Evolutionary conservation across 2,888 invertebrate genomes (phyloP).

Genomic region (Drosophila rellima): DNA sequence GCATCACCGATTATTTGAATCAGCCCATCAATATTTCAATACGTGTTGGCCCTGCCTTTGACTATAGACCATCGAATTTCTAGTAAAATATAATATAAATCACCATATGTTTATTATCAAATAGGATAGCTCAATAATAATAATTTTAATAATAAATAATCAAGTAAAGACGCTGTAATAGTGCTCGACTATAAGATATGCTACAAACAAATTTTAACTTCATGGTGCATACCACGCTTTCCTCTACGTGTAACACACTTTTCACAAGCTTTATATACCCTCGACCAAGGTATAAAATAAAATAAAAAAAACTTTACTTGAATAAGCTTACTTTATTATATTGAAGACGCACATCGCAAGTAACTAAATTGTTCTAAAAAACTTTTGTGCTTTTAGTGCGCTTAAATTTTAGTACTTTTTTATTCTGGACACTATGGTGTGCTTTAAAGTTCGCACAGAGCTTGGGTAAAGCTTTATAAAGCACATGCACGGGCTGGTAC

Average conservation of each 20-base stretch:
- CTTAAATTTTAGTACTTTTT: background rate
- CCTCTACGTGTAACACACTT: background rate
- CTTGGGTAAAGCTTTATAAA: conserved; percentile 23
- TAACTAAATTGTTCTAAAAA: conserved; percentile 5
- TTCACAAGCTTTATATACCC: background rate
- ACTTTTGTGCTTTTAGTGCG: background rate
- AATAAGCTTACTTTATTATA: background rate
- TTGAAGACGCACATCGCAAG: background rate
- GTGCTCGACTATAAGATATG: too few relatives aligned
- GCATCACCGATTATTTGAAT: conserved; percentile 51
- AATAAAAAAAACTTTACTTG: background rate
- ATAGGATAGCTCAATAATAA: conserved; percentile 3
- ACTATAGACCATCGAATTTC: conserved; percentile 55
- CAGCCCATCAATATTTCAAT: conserved; percentile 63
- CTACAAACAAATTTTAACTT: too few relatives aligned
- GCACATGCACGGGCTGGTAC: background rate
- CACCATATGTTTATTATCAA: background rate
- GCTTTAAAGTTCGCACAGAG: conserved; percentile 11
- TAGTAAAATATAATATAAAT: conserved; percentile 9
- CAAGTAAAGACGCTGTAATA: background rate
- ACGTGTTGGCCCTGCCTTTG: conserved; percentile 68
- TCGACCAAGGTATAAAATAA: background rate
- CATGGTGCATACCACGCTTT: background rate
- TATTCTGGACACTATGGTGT: conserved; percentile 2
- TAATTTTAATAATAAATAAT: background rate